These are phyloP conservation scores for Rhyacichthys aspro DNA, from an alignment of 2,797 vertebrate genomes.

Conservation along the genomic window DNA sequence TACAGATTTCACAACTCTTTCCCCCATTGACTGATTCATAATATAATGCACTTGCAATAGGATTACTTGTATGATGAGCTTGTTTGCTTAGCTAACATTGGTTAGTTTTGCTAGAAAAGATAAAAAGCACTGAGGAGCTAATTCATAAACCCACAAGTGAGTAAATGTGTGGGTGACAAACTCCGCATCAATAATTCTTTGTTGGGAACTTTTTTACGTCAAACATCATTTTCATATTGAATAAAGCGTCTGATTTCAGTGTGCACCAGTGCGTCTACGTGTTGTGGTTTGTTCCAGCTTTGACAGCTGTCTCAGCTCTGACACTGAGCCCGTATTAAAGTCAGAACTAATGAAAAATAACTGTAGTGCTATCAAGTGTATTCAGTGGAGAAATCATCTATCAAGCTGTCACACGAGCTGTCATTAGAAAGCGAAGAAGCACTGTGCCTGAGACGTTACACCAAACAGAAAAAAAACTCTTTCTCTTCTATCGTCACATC, in stretches of 20 bases:
- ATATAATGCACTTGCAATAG: too few relatives aligned
- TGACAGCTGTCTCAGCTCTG: slow-evolving; percentile 26
- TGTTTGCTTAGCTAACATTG: too few relatives aligned
- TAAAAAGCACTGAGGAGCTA: too few relatives aligned
- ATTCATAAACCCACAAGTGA: neutral
- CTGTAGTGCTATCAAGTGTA: slow-evolving; percentile 20
- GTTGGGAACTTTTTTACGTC: neutral
- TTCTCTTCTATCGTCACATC: slow-evolving; percentile 30
- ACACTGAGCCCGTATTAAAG: slow-evolving; percentile 29
- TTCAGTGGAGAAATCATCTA: slow-evolving; percentile 31
- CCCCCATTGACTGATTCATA: too few relatives aligned
- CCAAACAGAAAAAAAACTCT: neutral
- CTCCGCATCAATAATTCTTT: slow-evolving; percentile 1
- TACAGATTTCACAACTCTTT: too few relatives aligned
- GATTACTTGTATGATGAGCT: too few relatives aligned
- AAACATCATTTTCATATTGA: neutral
- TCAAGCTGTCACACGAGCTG: slow-evolving; percentile 21
- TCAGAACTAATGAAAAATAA: slow-evolving; percentile 38
- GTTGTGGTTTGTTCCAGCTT: slow-evolving; percentile 1
- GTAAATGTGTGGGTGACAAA: neutral
- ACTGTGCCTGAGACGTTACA: slow-evolving; percentile 15
- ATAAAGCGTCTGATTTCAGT: slow-evolving; percentile 7
- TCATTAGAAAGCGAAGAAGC: slow-evolving; percentile 26
- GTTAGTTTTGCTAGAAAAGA: too few relatives aligned
- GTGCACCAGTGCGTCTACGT: slow-evolving; percentile 3